Evolutionary conservation across 2,888 invertebrate genomes (phyloP), one percentile per base, ranked within the genome.

Genomic region (Didymodactylos carnosus): DNA sequence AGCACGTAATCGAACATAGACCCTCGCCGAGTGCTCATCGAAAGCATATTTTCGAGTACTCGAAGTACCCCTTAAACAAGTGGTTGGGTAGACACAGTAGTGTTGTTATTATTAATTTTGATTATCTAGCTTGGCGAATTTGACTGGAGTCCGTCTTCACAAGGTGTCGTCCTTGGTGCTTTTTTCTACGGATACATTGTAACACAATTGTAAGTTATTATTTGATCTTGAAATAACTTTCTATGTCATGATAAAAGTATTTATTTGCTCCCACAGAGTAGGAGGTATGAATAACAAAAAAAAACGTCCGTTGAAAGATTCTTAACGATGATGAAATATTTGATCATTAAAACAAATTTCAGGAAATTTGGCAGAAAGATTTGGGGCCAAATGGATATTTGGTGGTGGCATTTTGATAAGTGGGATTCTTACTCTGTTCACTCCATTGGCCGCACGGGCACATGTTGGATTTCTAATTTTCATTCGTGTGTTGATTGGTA

Each of bases 151-250:
- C 72, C 69, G 49, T 19, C 29, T 11, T 40, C 40, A n/a, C 69
- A 75, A 72, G 75, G 75, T 19, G 19, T 72, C 6, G 19, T 75
- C 16, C 46, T 72, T 14, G 72, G 72, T 27, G 23, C 72, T 25
- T 75, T 75, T 51, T 75, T 75, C 27, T 75, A 72, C 16, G 75
- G 75, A 16, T 75, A 75, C 35, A 39, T 72, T 29, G 4, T 69
- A 19, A 69, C 69, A 23, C 75, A 75, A 72, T 25, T 69, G 40
- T 62, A 62, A 62, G 62, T 10, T n/a, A n/a, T n/a, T n/a, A n/a
- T n/a, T n/a, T 1, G 8, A 62, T 35, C 19, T 35, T n/a, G 16
- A 19, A 62, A 19, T 19, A 29, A 3, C 29, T 62, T 10, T 49
- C 10, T 5, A 23, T 5, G 19, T 11, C 46, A 23, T 10, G n/a